A percentile compares a stretch with the other conserved stretches of the same genome.
Conservation (phyloP, 2,113 vertebrate genomes). For the Chelonoidis abingdonii region DNA sequence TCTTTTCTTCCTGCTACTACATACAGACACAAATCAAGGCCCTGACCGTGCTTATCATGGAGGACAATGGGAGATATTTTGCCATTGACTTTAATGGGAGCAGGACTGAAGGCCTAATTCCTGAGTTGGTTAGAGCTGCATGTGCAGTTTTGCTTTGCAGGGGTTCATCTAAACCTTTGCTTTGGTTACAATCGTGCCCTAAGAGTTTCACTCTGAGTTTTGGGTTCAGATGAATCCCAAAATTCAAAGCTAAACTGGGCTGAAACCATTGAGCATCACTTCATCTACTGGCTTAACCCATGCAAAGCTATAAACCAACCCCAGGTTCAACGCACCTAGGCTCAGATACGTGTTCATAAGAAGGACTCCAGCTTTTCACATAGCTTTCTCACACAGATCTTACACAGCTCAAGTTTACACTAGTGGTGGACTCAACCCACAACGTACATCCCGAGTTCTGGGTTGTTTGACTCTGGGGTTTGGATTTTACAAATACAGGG, state of each 20-base stretch:
- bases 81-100: conserved; percentile 61
- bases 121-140: conserved; percentile 36
- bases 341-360: neutral
- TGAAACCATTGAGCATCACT: conserved; percentile 12
- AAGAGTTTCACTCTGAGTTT: conserved; percentile 52
- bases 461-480: neutral
- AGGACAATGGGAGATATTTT: conserved; percentile 61
- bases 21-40: conserved; percentile 59
- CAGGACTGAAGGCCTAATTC: conserved; percentile 3
- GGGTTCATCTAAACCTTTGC: conserved; percentile 34
- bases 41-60: conserved; percentile 37
- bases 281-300: neutral
- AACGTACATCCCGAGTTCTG: neutral
- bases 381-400: conserved; percentile 5
- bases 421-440: neutral
- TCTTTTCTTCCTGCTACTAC: conserved; percentile 64
- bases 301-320: neutral
- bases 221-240: conserved; percentile 54
- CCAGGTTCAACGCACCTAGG: neutral
- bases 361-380: neutral
- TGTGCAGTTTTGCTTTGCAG: neutral
- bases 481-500: neutral
- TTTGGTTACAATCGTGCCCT: conserved; percentile 7
- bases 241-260: conserved; percentile 53
- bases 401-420: conserved; percentile 23